Evolutionary conservation across 2,888 invertebrate species (phyloP).

Genomic region (Orchesella flavescens): DNA sequence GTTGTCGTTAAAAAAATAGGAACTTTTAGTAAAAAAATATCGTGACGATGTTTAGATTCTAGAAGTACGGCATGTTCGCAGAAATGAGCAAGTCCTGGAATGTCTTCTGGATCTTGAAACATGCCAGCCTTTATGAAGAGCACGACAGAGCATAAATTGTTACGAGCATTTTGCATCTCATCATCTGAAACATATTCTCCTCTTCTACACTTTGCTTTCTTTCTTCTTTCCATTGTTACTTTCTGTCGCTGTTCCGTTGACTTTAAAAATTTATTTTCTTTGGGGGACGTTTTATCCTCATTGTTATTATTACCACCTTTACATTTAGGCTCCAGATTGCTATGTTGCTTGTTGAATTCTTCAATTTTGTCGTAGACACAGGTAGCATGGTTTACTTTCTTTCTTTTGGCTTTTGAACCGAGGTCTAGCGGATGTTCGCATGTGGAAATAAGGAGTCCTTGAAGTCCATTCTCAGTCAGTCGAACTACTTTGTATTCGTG

Average conservation of each 20-base stretch:
- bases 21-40: too few relatives aligned
- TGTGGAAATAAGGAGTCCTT: slow-evolving; percentile 43
- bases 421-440: not conserved
- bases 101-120: slow-evolving; percentile 33
- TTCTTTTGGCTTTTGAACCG: not conserved
- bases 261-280: slow-evolving; percentile 6
- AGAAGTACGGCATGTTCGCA: slow-evolving; percentile 34
- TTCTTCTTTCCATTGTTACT: not conserved
- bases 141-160: slow-evolving; percentile 2
- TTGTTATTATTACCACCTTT: not conserved
- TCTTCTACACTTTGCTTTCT: slow-evolving; percentile 22
- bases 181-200: slow-evolving; percentile 25
- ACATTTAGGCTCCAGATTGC: slow-evolving; percentile 2
- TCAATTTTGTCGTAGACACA: slow-evolving; percentile 18
- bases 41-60: too few relatives aligned
- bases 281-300: not conserved
- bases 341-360: slow-evolving; percentile 31
- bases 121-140: slow-evolving; percentile 36
- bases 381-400: not conserved
- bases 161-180: slow-evolving; percentile 32
- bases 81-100: slow-evolving; percentile 49
- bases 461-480: slow-evolving; percentile 2
- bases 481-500: slow-evolving; percentile 34
- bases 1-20: too few relatives aligned
- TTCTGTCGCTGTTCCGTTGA: slow-evolving; percentile 8